phyloP scores from a whole-genome alignment of 2,888 invertebrate species.

The Leptinotarsa peninsularis region DNA sequence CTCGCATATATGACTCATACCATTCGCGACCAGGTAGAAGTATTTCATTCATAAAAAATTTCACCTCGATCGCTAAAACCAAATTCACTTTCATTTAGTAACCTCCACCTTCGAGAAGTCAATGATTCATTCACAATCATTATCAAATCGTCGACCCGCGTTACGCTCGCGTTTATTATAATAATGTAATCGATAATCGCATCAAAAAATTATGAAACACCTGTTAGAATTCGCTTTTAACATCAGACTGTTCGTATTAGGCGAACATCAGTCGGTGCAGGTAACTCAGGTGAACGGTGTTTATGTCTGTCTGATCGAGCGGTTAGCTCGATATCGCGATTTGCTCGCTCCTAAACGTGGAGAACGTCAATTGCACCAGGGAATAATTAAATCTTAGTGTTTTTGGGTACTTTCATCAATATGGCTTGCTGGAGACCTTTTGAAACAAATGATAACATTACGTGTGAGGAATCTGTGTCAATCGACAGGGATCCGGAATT shows the following conservation, averaged over 20 bases:
- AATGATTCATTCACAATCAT: slow-evolving; percentile 17
- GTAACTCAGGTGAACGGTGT: slow-evolving; percentile 34
- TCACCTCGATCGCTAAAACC: slow-evolving; percentile 34
- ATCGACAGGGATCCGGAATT: too few relatives aligned
- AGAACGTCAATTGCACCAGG: slow-evolving; percentile 44
- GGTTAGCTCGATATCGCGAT: slow-evolving; percentile 37
- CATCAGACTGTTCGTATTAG: slow-evolving; percentile 57
- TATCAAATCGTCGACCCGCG: slow-evolving; percentile 3
- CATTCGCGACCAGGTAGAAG: slow-evolving; percentile 20
- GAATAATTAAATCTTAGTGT: neutral
- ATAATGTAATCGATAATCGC: slow-evolving; percentile 36
- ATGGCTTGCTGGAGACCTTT: too few relatives aligned
- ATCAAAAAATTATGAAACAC: slow-evolving; percentile 58
- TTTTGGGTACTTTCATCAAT: too few relatives aligned
- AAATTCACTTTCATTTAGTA: slow-evolving; percentile 44
- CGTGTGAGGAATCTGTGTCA: too few relatives aligned
- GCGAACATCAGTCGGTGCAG: slow-evolving; percentile 52
- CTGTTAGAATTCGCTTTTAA: slow-evolving; percentile 65
- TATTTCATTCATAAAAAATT: slow-evolving; percentile 40
- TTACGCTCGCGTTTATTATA: neutral
- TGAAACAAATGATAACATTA: too few relatives aligned
- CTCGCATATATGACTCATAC: slow-evolving; percentile 1
- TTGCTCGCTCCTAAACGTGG: slow-evolving; percentile 50
- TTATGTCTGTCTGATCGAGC: slow-evolving; percentile 38
- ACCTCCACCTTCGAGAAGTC: slow-evolving; percentile 29